Percentiles rank a stretch among this genome's conserved stretches.
phyloP scores from a whole-genome alignment of 92 coral and sea anemone genomes.

The Porites divaricata region DNA sequence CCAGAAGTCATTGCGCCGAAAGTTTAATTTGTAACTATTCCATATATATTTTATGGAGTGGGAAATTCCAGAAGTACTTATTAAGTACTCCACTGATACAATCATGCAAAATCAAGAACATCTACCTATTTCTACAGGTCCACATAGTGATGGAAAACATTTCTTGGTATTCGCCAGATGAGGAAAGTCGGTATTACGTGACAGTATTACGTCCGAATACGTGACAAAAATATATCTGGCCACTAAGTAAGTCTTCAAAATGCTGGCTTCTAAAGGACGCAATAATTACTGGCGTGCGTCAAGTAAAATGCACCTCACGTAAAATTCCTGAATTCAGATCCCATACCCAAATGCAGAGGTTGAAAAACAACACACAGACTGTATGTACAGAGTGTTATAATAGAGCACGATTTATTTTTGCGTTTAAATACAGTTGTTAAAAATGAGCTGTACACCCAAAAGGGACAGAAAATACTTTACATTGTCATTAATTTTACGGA shows the following conservation, averaged over 20 bases:
- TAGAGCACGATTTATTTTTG: not conserved
- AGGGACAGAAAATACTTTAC: not conserved
- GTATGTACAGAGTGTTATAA: not conserved
- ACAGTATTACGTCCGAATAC: not conserved
- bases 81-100: slow-evolving; percentile 72
- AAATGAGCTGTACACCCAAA: not conserved
- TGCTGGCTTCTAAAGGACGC: not conserved
- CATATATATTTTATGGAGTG: no score
- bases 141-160: slow-evolving; percentile 39
- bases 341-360: not conserved
- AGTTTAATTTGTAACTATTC: no score
- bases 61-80: slow-evolving; percentile 54
- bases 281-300: not conserved
- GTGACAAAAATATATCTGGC: not conserved
- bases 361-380: not conserved
- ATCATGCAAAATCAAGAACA: slow-evolving; percentile 57
- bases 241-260: not conserved
- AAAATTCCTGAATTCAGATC: no score
- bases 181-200: slow-evolving; percentile 1
- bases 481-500: not conserved
- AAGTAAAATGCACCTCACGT: not conserved
- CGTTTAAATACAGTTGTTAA: not conserved
- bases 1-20: no score
- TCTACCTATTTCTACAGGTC: slow-evolving; percentile 75
- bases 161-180: not conserved